Evolutionary conservation across 2,797 vertebrate species (phyloP).

Genomic region (Lepus oiostolus): DNA sequence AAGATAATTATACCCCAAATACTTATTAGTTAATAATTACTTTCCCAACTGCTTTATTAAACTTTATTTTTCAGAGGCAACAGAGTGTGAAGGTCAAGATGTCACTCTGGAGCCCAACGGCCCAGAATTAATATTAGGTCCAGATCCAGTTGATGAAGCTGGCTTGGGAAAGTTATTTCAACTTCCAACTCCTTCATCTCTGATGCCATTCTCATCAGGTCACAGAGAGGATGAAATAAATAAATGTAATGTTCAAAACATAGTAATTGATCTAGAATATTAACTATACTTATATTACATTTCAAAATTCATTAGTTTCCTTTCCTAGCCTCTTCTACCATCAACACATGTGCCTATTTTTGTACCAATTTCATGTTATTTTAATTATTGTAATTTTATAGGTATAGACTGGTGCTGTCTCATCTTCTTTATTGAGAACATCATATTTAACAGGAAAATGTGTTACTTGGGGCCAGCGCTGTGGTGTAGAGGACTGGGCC

Average conservation of each 20-base stretch:
- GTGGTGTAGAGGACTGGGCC: too few species aligned
- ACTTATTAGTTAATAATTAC: slow-evolving; percentile 70
- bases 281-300: neutral
- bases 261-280: neutral
- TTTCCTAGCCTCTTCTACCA: slow-evolving; percentile 7
- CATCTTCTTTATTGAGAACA: neutral
- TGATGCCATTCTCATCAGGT: neutral
- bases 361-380: neutral
- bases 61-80: slow-evolving; percentile 54
- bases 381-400: slow-evolving; percentile 31
- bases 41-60: slow-evolving; percentile 64
- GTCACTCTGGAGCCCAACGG: neutral
- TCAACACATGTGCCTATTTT: neutral
- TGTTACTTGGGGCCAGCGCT: neutral
- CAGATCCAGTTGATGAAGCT: neutral
- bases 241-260: neutral
- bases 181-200: neutral
- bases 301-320: slow-evolving; percentile 30
- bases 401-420: neutral
- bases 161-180: neutral
- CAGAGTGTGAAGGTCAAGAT: slow-evolving; percentile 28
- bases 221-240: neutral
- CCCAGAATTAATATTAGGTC: neutral
- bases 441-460: neutral
- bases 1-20: slow-evolving; percentile 33